Evolutionary conservation across 2,888 invertebrate genomes (phyloP), one percentile per base, ranked within the genome.

Genomic region (Lepidochitona cinerea): DNA sequence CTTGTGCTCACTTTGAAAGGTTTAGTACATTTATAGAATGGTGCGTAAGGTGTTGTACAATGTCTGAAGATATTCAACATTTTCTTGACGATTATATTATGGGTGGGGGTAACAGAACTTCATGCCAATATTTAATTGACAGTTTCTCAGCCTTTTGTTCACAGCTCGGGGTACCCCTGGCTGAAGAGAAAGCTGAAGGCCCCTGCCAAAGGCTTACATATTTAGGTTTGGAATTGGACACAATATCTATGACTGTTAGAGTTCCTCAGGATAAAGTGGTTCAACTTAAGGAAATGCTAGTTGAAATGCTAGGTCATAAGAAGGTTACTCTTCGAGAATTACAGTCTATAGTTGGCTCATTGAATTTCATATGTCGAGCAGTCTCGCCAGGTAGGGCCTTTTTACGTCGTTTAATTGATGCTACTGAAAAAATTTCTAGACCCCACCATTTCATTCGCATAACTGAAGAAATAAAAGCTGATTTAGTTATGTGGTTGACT

Each of bases 1-100:
- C 54, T 35, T 70, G 71, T 74, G 41, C 32, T 23, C n/a, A 35
- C 9, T 73, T 68, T 70, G 37, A 73, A 33, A 68, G 32, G 18
- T 73, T 73, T 70, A 64, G 53, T 35, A 32, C 53, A n/a, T 74
- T 69, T 77, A 36, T 75, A 23, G 54, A 72, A 67, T 72, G 66
- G 18, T 36, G 37, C 18, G 37, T 5, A 2, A 37, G 9, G 66
- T 23, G 66, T 33, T 66, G 37, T 14, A n/a, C 29, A 66, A 3
- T 64, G 29, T 64, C 33, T 66, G 26, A 37, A 35, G 35, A 18
- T n/a, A 23, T 66, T 37, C 26, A 35, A n/a, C 18, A n/a, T 66
- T 9, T 23, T 18, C 41, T 7, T n/a, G n/a, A n/a, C n/a, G n/a
- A n/a, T n/a, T n/a, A n/a, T n/a, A n/a, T n/a, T n/a, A n/a, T n/a